These are phyloP conservation scores for Raja brachyura DNA, from an alignment of 2,113 vertebrate genomes.

Conservation along the genomic window DNA sequence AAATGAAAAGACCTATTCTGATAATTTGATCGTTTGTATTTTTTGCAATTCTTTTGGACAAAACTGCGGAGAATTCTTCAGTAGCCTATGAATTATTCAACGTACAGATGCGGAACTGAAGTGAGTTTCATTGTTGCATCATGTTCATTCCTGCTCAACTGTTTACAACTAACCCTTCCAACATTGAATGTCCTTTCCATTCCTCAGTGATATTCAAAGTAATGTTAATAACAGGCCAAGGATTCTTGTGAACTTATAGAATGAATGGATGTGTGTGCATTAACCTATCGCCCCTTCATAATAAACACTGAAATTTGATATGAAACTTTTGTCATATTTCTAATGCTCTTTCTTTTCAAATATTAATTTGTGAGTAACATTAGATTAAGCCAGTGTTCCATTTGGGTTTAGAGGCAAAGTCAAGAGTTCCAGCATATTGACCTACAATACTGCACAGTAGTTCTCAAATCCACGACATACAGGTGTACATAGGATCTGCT, in stretches of 20 bases:
- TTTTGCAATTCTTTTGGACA: conserved; percentile 1
- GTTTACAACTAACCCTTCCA: conserved; percentile 51
- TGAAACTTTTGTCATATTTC: conserved; percentile 1
- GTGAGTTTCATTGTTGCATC: not conserved
- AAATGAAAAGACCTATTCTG: conserved; percentile 56
- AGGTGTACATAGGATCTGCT: too few species aligned
- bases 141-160: conserved; percentile 61
- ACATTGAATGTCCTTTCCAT: conserved; percentile 51
- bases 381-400: not conserved
- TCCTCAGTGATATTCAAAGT: conserved; percentile 63
- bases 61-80: conserved; percentile 2
- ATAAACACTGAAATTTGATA: conserved; percentile 36
- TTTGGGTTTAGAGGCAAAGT: not conserved
- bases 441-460: not conserved
- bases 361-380: not conserved
- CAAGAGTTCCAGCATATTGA: not conserved
- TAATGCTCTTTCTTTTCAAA: conserved; percentile 9
- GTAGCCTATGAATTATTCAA: not conserved
- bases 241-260: conserved; percentile 11
- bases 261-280: conserved; percentile 23
- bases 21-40: conserved; percentile 19
- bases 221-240: conserved; percentile 41
- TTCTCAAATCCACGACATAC: not conserved
- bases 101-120: not conserved
- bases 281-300: not conserved